phyloP scores from a whole-genome alignment of 2,113 vertebrate species.

The Gila orcuttii region DNA sequence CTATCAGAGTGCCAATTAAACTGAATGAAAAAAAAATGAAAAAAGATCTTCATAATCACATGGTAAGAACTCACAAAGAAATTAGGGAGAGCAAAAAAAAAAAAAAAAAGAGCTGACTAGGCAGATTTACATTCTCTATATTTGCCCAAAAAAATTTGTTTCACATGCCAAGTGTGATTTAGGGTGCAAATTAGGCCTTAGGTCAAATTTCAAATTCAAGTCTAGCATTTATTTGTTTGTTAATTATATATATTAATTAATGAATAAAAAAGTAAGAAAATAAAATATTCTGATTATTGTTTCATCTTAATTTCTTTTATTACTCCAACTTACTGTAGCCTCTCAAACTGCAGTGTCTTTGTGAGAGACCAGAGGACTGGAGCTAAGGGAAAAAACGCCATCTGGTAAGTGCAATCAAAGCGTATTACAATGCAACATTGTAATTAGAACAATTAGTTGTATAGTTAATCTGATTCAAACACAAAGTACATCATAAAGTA shows the following conservation, averaged over 20 bases:
- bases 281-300: neutral
- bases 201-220: neutral
- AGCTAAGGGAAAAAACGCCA: neutral
- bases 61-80: neutral
- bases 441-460: constrained; percentile 38
- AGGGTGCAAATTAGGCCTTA: neutral
- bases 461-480: constrained; percentile 17
- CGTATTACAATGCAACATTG: constrained; percentile 22
- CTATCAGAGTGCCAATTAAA: neutral
- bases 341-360: constrained; percentile 34
- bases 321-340: constrained; percentile 17
- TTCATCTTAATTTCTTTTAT: constrained; percentile 14
- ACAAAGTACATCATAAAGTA: constrained; percentile 25
- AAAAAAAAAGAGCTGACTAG: neutral
- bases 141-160: neutral
- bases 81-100: neutral
- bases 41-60: neutral
- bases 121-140: neutral
- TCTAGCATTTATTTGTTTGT: neutral
- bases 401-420: constrained; percentile 53
- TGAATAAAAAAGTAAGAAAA: neutral
- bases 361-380: constrained; percentile 29
- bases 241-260: neutral
- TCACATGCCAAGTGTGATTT: neutral
- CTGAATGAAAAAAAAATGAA: neutral